Conservation (phyloP, 2,797 vertebrate genomes). For the Sebastolobus alascanus region DNA sequence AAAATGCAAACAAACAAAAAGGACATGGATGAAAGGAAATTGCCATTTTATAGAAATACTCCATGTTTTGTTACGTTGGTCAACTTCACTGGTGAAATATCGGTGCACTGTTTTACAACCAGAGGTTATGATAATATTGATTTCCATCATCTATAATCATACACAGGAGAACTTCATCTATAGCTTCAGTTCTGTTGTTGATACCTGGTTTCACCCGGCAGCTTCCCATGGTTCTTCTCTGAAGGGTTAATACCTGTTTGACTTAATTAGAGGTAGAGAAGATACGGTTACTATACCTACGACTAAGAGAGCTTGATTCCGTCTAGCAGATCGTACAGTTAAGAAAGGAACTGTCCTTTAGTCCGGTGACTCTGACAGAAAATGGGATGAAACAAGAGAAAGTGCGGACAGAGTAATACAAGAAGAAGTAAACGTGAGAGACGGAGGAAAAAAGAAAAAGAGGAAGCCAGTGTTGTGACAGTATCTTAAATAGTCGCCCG, state of each 20-base stretch:
- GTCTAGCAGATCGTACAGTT: background rate
- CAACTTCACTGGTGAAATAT: background rate
- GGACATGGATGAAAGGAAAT: background rate
- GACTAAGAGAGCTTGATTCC: background rate
- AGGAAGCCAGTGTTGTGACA: conserved; percentile 44
- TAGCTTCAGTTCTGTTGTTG: background rate
- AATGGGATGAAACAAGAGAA: conserved; percentile 20
- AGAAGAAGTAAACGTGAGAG: background rate
- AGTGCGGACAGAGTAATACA: conserved; percentile 13
- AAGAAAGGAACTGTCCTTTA: conserved; percentile 22
- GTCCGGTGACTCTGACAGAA: conserved; percentile 15
- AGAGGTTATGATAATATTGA: background rate
- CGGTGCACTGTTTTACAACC: background rate
- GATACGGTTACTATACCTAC: background rate
- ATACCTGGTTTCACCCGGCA: too few species aligned
- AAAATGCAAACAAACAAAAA: background rate
- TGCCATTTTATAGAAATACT: background rate
- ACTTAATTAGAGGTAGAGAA: conserved; percentile 28
- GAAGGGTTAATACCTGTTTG: background rate
- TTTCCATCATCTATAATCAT: too few species aligned
- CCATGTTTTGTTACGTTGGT: background rate
- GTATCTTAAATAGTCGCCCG: conserved; percentile 25
- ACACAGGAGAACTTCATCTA: background rate
- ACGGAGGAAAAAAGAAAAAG: conserved; percentile 10
- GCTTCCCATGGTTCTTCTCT: background rate